These are phyloP conservation scores for Caenorhabditis zanzibari DNA, from an alignment of 2,888 invertebrate species.

Conservation along the genomic window DNA sequence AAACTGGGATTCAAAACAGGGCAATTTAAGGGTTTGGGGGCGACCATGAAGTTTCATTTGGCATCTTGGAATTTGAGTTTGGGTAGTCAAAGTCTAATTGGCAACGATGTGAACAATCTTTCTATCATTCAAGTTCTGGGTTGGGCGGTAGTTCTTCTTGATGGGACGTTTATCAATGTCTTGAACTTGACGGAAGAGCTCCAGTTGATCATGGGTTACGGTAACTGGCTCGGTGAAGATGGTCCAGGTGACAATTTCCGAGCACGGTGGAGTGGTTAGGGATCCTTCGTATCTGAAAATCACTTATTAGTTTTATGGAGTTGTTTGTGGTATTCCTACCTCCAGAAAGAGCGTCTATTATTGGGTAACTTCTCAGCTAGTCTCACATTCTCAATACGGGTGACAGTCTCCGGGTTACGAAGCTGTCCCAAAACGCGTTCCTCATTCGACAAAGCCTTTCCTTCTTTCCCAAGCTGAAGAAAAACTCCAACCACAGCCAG, in stretches of 20 bases:
- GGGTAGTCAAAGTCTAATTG: constrained; percentile 17
- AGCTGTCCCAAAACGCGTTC: constrained; percentile 65
- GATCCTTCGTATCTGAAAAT: constrained; percentile 80
- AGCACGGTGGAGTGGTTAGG: constrained; percentile 82
- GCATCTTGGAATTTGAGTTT: constrained; percentile 35
- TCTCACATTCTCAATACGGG: constrained; percentile 67
- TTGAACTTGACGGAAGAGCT: constrained; percentile 77
- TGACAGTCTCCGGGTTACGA: constrained; percentile 61
- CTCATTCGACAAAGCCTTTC: constrained; percentile 67
- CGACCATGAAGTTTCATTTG: constrained; percentile 39
- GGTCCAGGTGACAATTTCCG: constrained; percentile 81
- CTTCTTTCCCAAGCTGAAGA: constrained; percentile 74
- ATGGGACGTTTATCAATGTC: constrained; percentile 73
- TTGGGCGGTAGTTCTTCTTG: constrained; percentile 79
- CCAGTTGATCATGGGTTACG: constrained; percentile 78
- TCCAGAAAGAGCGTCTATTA: constrained; percentile 75
- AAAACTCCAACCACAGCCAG: constrained; percentile 82
- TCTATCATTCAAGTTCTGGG: constrained; percentile 77
- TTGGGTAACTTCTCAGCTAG: constrained; percentile 77
- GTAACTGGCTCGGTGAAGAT: constrained; percentile 81
- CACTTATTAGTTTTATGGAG: background rate
- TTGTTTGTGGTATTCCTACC: constrained; percentile 71
- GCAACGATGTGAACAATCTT: constrained; percentile 67
- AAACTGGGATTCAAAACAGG: constrained; percentile 21
- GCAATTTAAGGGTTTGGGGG: constrained; percentile 10